phyloP scores from a whole-genome alignment of 2,888 invertebrate species.

The Eupithecia subumbrata region DNA sequence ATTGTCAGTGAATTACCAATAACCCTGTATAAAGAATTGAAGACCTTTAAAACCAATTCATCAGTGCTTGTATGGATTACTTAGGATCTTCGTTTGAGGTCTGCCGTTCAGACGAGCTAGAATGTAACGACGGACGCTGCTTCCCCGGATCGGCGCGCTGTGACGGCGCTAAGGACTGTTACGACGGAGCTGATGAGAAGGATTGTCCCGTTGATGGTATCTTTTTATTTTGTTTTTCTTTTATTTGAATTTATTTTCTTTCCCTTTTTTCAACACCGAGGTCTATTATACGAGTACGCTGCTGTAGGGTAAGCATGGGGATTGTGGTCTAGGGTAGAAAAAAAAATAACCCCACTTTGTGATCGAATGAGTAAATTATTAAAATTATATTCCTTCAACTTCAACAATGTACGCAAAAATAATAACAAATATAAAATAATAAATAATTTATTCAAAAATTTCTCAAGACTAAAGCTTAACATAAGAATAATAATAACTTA shows the following conservation, averaged over 20 bases:
- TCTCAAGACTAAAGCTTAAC: too few species aligned
- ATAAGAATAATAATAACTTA: too few species aligned
- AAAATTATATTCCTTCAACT: too few species aligned
- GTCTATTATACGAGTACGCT: too few species aligned
- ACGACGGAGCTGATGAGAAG: conserved; percentile 73
- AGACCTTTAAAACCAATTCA: background rate
- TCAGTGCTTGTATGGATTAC: conserved; percentile 21
- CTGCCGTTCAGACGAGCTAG: conserved; percentile 56
- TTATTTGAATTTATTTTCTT: conserved; percentile 17
- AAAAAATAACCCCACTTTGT: too few species aligned
- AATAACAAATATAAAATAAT: too few species aligned
- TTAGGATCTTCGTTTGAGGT: conserved; percentile 54
- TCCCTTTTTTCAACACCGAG: conserved; percentile 15
- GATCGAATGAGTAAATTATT: too few species aligned
- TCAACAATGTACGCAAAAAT: too few species aligned
- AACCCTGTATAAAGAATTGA: background rate
- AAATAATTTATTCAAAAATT: too few species aligned
- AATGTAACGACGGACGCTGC: conserved; percentile 84
- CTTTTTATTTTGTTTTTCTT: conserved; percentile 42
- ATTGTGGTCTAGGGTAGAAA: too few species aligned
- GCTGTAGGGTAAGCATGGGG: too few species aligned
- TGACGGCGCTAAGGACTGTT: conserved; percentile 73
- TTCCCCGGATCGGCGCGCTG: conserved; percentile 70
- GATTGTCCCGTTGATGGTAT: conserved; percentile 53
- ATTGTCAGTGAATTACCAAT: too few species aligned